Conservation (phyloP, 1,140 invertebrate species). For the Caenorhabditis remanei region DNA sequence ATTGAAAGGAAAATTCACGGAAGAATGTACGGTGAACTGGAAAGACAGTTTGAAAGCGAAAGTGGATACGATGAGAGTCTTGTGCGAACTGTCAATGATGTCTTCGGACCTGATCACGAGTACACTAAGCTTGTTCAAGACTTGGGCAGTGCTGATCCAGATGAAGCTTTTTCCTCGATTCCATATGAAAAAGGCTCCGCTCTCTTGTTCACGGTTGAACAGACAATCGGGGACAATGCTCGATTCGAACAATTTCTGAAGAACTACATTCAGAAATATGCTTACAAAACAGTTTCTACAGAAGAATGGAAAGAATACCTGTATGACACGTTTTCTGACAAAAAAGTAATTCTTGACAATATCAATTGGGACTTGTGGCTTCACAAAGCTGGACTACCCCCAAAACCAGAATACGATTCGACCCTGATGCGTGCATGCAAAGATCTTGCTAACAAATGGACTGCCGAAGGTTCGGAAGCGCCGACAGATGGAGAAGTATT, state of each 20-base stretch:
- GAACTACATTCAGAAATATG: conserved; percentile 87
- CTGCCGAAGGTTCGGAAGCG: neutral
- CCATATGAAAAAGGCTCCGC: conserved; percentile 94
- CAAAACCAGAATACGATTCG: conserved; percentile 86
- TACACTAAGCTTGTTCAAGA: conserved; percentile 87
- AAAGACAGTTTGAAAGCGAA: conserved; percentile 77
- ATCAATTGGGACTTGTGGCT: conserved; percentile 91
- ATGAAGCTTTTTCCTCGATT: conserved; percentile 89
- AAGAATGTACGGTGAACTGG: conserved; percentile 82
- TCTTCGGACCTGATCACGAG: conserved; percentile 80
- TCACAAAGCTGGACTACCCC: conserved; percentile 87
- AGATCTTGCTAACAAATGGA: conserved; percentile 81
- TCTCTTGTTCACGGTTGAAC: conserved; percentile 89
- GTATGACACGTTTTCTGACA: conserved; percentile 84
- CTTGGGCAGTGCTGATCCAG: conserved; percentile 87
- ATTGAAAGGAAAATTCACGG: conserved; percentile 88
- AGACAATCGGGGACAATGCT: conserved; percentile 85
- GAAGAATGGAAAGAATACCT: conserved; percentile 86
- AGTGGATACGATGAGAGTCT: conserved; percentile 83
- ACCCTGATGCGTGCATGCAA: conserved; percentile 83
- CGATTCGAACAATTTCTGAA: conserved; percentile 89
- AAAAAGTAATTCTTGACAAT: conserved; percentile 78
- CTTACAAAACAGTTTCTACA: conserved; percentile 87
- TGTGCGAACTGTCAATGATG: conserved; percentile 67
- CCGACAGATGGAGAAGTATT: conserved; percentile 80